Evolutionary conservation across 1,140 invertebrate species (phyloP), one percentile per base, ranked within the genome.

Genomic region (Papilio xuthus): DNA sequence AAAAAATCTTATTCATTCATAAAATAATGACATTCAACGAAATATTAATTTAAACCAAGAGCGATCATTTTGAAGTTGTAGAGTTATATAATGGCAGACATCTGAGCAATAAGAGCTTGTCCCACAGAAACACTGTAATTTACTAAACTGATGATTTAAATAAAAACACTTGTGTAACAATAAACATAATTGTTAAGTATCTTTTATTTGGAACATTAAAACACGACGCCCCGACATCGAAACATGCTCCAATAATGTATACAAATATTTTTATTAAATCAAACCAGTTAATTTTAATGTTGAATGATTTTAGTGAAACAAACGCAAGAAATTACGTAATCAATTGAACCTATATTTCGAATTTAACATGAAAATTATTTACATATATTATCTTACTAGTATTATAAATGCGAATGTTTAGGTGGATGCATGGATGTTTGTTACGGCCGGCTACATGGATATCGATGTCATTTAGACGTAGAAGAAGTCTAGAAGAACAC

Each of bases 71-170:
- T 72, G 8, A 80, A 80, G 79, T 77, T 18, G 76, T 70, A 67
- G 13, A 82, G 67, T 80, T 77, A 81, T 82, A 79, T 84, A 85
- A 84, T 83, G 81, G 50, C 60, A 79, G 69, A 78, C 50, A 75
- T 78, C 78, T 75, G 63, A 63, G 76, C 76, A 82, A 80, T 82
- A 84, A 79, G 77, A 82, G 80, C 67, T 47, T 83, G 80, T 84
- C 86, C 76, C 77, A 80, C 78, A 80, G 75, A 86, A 84, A 85
- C 32, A 18, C 77, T 84, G 79, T 86, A 89, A 89, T 89, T 88
- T 86, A 85, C 85, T 86, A 84, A 88, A 84, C 81, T 77, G 81
- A 82, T 81, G 83, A 82, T 88, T 87, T 87, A 86, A 88, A 88
- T 83, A 89, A 86, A 86, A 86, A 85, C 84, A 82, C 82, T 84